phyloP scores from a whole-genome alignment of 2,797 vertebrate species.

The Semotilus atromaculatus region DNA sequence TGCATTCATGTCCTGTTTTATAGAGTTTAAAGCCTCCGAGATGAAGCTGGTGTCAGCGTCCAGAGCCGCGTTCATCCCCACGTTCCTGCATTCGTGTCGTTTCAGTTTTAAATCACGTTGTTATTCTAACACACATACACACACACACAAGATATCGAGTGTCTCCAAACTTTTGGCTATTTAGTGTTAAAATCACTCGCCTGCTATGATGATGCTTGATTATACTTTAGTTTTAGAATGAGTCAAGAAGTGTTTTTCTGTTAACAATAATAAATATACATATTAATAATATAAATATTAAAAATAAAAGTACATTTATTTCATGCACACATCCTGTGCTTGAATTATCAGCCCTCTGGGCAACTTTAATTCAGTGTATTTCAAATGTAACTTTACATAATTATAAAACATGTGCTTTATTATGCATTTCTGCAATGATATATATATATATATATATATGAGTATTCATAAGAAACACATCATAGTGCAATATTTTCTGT shows the following conservation, averaged over 20 bases:
- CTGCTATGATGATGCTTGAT: not conserved
- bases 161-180: slow-evolving; percentile 27
- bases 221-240: not conserved
- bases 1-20: not conserved
- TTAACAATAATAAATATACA: too few species aligned
- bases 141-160: not conserved
- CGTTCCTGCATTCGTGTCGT: not conserved
- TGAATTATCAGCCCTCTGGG: not conserved
- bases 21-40: not conserved
- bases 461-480: not conserved
- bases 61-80: not conserved
- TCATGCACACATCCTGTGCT: slow-evolving; percentile 19
- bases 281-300: too few species aligned
- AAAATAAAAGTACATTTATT: not conserved
- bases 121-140: not conserved
- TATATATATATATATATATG: not conserved
- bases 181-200: not conserved
- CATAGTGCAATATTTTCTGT: not conserved
- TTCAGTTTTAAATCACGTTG: not conserved
- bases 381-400: slow-evolving; percentile 10
- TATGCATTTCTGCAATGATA: slow-evolving; percentile 6
- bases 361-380: slow-evolving; percentile 21
- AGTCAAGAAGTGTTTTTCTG: not conserved
- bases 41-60: not conserved
- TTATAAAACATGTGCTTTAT: slow-evolving; percentile 23